Evolutionary conservation across 2,797 vertebrate species (phyloP), one percentile per base, ranked within the genome.

Genomic region (Melopsittacus undulatus): DNA sequence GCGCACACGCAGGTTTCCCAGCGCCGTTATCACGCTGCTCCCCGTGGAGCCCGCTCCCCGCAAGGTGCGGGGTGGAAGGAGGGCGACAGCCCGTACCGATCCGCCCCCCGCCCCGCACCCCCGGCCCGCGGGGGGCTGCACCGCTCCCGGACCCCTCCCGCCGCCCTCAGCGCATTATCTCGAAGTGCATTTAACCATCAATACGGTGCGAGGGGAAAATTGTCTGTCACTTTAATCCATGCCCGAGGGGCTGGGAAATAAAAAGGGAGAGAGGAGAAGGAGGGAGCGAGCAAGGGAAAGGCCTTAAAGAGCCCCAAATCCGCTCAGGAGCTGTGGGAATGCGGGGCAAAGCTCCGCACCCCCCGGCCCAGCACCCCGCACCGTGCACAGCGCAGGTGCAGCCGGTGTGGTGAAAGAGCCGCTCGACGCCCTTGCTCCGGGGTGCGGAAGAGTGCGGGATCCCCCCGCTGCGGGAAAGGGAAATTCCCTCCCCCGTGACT

Each of bases 151-250:
- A 81, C 16, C 27, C 26, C 63, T 34, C 27, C 40, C 48, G 5
- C 42, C 4, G 40, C 32, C 48, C 62, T 79, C 95, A 91, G 95
- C 95, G 96, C 94, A 93, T 97, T 92, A 93, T 92, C 97, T 96
- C 94, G 34, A 90, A 95, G 95, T 40, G 96, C 94, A 89, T 97
- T 97, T 97, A 96, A 85, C 93, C 96, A 95, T 97, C 98, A 98
- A 98, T 95, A 96, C 97, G 97, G 97, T 98, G 98, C 98, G 98
- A 98, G 98, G 95, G 95, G 96, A 95, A 98, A 98, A 98, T 98
- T 97, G 98, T 98, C 98, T 98, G 97, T 97, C 95, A 96, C 96
- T 96, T 97, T 98, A 98, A 98, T 98, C 98, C 98, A 40, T 98
- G 98, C 98, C 98, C 97, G 97, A 97, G 97, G 98, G 95, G 97